These are phyloP conservation scores for Drosophila trapezifrons DNA, from an alignment of 1,140 invertebrate species.

Conservation along the genomic window DNA sequence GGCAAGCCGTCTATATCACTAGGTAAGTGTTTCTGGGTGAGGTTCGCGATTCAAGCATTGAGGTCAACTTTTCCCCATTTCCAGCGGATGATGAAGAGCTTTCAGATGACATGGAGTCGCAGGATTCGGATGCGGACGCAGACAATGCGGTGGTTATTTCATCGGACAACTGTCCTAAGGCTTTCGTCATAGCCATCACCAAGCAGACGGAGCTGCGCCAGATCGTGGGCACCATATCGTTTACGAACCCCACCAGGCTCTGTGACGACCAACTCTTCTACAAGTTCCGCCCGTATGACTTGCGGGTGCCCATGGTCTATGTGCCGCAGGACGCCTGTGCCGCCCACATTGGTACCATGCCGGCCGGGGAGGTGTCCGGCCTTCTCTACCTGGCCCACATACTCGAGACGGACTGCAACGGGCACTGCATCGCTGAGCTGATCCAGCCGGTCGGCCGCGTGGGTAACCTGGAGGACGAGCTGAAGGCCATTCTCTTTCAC, in stretches of 20 bases:
- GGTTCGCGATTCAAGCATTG: too few species aligned
- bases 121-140: constrained; percentile 69
- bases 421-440: constrained; percentile 87
- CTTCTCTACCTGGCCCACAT: constrained; percentile 90
- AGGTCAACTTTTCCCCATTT: neutral
- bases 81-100: constrained; percentile 65
- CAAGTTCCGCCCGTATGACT: constrained; percentile 73
- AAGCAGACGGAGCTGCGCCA: constrained; percentile 74
- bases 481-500: constrained; percentile 91
- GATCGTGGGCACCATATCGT: constrained; percentile 75
- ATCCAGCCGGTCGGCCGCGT: constrained; percentile 88
- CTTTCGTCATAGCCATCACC: constrained; percentile 73
- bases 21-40: constrained; percentile 30
- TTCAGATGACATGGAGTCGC: constrained; percentile 54
- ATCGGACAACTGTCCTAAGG: constrained; percentile 71
- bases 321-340: constrained; percentile 55
- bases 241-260: constrained; percentile 67
- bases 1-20: constrained; percentile 64
- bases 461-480: constrained; percentile 91
- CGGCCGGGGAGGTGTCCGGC: constrained; percentile 71
- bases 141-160: constrained; percentile 55
- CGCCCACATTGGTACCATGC: constrained; percentile 46
- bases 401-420: constrained; percentile 88
- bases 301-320: constrained; percentile 76
- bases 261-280: constrained; percentile 62